phyloP scores from a whole-genome alignment of 1,140 invertebrate species.

The Galleria mellonella region DNA sequence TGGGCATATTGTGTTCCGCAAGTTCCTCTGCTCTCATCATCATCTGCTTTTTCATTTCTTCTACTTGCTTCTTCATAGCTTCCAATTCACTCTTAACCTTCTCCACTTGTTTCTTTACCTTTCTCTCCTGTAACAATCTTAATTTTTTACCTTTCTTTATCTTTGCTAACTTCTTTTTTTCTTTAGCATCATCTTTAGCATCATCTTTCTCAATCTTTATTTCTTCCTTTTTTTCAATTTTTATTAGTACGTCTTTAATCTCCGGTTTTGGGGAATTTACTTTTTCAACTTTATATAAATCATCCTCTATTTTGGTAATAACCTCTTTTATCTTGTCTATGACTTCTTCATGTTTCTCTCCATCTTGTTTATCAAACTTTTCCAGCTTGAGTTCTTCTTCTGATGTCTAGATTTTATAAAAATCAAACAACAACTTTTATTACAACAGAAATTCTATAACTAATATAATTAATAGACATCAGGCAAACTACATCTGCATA shows the following conservation, averaged over 20 bases:
- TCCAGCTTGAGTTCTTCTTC: conserved; percentile 44
- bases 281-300: conserved; percentile 26
- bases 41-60: conserved; percentile 52
- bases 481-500: background rate
- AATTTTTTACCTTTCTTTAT: conserved; percentile 52
- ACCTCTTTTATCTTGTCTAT: conserved; percentile 58
- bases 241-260: conserved; percentile 1
- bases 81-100: conserved; percentile 48
- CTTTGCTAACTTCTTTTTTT: conserved; percentile 25
- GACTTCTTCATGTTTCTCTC: conserved; percentile 42
- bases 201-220: conserved; percentile 1
- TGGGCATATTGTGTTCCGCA: conserved; percentile 28
- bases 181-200: conserved; percentile 11
- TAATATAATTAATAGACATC: background rate
- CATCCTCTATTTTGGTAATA: conserved; percentile 51
- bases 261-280: conserved; percentile 24
- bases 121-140: conserved; percentile 50
- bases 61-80: conserved; percentile 47
- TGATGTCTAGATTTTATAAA: conserved; percentile 16
- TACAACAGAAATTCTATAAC: too few relatives aligned
- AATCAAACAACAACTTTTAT: too few relatives aligned
- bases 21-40: conserved; percentile 33
- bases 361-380: conserved; percentile 49
- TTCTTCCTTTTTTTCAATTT: conserved; percentile 3
- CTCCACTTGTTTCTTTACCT: conserved; percentile 52